Base-by-base conservation (phyloP, 2,888 invertebrate species). In the Tinea semifulvella region DNA sequence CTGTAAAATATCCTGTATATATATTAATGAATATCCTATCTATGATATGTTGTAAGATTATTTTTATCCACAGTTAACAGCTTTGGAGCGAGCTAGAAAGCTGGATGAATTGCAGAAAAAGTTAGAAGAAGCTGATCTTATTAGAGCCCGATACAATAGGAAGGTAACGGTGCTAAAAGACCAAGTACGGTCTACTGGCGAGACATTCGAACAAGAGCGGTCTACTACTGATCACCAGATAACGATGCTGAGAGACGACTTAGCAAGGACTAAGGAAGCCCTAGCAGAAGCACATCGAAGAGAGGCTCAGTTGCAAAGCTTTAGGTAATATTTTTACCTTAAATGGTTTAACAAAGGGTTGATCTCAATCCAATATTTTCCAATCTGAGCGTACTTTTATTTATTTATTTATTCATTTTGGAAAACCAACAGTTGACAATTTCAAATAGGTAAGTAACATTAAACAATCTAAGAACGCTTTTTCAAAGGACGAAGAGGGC, bases 51-150 rank as follows among this genome's bases (percentile, higher is more conserved):
- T n/a, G n/a, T n/a, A n/a, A n/a, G n/a, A n/a, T n/a, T n/a, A n/a
- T n/a, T n/a, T 2, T 14, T 4, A 18, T 4, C 16, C 11, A 42
- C 63, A 93, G 92, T 91, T 93, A 56, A 89, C 91, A 13, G 88
- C 93, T 1, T 61, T 94, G 54, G 94, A 94, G 64, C 83, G 92
- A 20, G 91, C 91, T 1, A 84, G 93, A 18, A 93, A 92, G 71
- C 85, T 93, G 44, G 93, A 94, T 60, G 93, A 94, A 49, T 73
- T 94, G 2, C 91, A 92, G 52, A 89, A 90, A 61, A 88, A 90
- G 51, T 68, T 93, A 18, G 88, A 91, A 35, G 94, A 94, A 61
- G 86, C 92, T 31, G 94, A 94, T 60, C 83, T 90, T 53, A 72
- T 93, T 20, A 84, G 92, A 43, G 87, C 88, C 1, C 85, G 91